Percentiles rank a stretch among this genome's conserved stretches.
These are phyloP conservation scores for Paradisaea rubra DNA, from an alignment of 2,113 vertebrate genomes.

Conservation along the genomic window DNA sequence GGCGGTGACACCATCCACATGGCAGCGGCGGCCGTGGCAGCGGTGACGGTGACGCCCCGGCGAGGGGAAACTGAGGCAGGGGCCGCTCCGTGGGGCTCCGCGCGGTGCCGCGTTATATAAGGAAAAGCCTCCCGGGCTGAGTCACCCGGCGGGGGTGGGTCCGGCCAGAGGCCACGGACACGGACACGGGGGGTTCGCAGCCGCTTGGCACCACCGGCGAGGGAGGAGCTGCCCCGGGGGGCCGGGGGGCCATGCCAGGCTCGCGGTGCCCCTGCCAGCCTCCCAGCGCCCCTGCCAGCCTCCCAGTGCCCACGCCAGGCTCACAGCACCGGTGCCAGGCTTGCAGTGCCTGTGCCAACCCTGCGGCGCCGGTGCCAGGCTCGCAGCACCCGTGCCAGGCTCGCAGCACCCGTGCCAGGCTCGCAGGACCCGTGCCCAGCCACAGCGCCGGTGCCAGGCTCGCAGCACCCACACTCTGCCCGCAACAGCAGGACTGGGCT, in stretches of 20 bases:
- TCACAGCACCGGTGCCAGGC: neutral
- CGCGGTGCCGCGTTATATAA: constrained; percentile 29
- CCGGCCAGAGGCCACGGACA: constrained; percentile 51
- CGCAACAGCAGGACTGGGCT: neutral
- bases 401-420: neutral
- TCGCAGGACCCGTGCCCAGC: neutral
- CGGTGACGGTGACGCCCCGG: neutral
- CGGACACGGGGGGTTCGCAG: constrained; percentile 21
- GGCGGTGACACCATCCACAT: constrained; percentile 53
- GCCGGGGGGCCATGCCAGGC: neutral
- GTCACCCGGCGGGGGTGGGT: constrained; percentile 55
- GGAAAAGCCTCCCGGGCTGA: constrained; percentile 36
- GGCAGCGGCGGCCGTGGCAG: neutral
- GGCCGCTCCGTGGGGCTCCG: neutral
- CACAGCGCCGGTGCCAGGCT: neutral
- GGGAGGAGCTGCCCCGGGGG: constrained; percentile 30
- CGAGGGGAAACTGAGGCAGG: constrained; percentile 50
- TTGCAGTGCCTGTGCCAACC: fast-evolving
- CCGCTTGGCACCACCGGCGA: neutral
- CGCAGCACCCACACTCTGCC: neutral
- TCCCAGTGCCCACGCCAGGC: neutral
- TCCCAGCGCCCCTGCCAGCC: neutral
- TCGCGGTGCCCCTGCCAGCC: neutral
- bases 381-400: fast-evolving
- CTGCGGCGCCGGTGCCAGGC: neutral